A percentile compares a stretch with the other conserved stretches of the same genome.
These are phyloP conservation scores for Thera obeliscata DNA, from an alignment of 2,888 invertebrate genomes.

Conservation along the genomic window DNA sequence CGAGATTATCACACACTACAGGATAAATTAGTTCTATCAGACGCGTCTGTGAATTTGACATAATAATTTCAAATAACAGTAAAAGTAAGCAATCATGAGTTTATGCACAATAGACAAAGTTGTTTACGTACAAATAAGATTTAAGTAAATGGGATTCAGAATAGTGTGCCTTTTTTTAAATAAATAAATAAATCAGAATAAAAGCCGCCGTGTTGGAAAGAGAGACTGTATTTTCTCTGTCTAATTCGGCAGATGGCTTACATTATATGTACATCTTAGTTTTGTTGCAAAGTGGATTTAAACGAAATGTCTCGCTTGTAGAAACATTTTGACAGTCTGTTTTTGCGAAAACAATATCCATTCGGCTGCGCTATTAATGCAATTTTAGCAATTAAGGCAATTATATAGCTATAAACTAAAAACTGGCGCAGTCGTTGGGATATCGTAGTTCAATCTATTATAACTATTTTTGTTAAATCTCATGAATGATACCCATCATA, in stretches of 20 bases:
- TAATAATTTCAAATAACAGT: too few relatives aligned
- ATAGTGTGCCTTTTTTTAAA: neutral
- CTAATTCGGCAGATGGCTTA: conserved; percentile 8
- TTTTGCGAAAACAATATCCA: neutral
- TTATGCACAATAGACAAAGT: too few relatives aligned
- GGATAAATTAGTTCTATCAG: neutral
- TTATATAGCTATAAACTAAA: too few relatives aligned
- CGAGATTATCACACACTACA: neutral
- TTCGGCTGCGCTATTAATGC: neutral
- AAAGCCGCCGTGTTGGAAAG: conserved; percentile 5
- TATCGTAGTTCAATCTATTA: neutral
- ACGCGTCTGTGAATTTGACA: too few relatives aligned
- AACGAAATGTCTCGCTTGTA: neutral
- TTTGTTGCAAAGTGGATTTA: too few relatives aligned
- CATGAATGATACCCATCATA: conserved; percentile 11
- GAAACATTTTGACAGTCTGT: neutral
- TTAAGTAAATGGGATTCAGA: too few relatives aligned
- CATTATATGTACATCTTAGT: too few relatives aligned
- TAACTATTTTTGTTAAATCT: neutral
- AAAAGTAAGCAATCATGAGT: too few relatives aligned
- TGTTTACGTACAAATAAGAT: too few relatives aligned
- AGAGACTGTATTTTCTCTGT: conserved; percentile 6
- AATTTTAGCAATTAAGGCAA: too few relatives aligned
- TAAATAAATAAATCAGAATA: neutral
- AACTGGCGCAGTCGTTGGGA: conserved; percentile 2